A percentile compares a stretch with the other conserved stretches of the same genome.
These are phyloP conservation scores for Hydropsyche betteni DNA, from an alignment of 2,888 invertebrate species.

Conservation along the genomic window DNA sequence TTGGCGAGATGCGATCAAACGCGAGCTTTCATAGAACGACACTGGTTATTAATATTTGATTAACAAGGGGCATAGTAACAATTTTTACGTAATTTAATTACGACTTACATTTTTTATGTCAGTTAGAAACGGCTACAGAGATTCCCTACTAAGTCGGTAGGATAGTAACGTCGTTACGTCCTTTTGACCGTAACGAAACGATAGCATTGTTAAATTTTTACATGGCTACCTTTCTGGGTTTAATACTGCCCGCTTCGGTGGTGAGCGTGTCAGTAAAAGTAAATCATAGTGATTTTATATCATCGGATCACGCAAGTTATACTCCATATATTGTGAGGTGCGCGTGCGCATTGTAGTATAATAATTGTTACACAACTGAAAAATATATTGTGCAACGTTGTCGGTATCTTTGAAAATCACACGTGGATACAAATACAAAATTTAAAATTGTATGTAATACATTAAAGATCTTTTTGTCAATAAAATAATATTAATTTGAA, in stretches of 20 bases:
- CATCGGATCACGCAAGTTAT: conserved; percentile 30
- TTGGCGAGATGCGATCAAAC: not conserved
- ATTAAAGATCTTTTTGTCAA: too few species aligned
- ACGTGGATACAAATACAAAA: not conserved
- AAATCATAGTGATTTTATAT: conserved; percentile 32
- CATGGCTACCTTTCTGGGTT: conserved; percentile 29
- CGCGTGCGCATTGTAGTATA: too few species aligned
- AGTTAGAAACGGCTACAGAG: not conserved
- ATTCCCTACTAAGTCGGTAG: not conserved
- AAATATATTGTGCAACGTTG: conserved; percentile 6
- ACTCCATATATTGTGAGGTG: conserved; percentile 27
- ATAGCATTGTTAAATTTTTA: conserved; percentile 33
- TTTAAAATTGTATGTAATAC: too few species aligned
- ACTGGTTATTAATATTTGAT: conserved; percentile 15
- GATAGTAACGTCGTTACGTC: not conserved
- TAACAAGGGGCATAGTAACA: not conserved
- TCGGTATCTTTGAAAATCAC: not conserved
- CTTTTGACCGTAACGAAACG: conserved; percentile 35
- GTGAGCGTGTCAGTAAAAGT: conserved; percentile 23
- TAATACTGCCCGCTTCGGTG: conserved; percentile 8
- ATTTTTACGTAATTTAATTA: too few species aligned
- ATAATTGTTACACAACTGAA: conserved; percentile 23
- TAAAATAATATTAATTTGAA: too few species aligned
- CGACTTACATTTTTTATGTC: not conserved
- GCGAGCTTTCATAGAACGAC: conserved; percentile 6